A percentile compares a stretch with the other conserved stretches of the same genome.
phyloP scores from a whole-genome alignment of 2,888 invertebrate species.

The Heliconius ismenius region DNA sequence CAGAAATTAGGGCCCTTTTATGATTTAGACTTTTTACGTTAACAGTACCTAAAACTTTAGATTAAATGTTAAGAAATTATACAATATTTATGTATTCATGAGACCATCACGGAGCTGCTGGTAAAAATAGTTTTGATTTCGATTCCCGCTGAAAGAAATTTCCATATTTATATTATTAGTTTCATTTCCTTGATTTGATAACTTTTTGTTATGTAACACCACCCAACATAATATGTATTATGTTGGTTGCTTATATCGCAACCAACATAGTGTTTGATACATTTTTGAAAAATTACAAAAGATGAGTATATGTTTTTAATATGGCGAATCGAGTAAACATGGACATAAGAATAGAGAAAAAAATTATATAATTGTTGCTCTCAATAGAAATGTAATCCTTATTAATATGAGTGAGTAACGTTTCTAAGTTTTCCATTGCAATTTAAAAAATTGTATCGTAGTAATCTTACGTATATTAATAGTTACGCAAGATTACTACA shows the following conservation, averaged over 20 bases:
- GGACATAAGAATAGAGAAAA: too few species aligned
- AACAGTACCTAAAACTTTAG: too few species aligned
- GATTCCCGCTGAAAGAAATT: not conserved
- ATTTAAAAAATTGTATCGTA: not conserved
- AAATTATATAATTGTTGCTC: not conserved
- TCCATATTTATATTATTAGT: not conserved
- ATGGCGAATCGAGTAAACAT: too few species aligned
- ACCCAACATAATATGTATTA: too few species aligned
- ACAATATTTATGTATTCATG: not conserved
- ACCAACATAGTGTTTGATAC: too few species aligned
- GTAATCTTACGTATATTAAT: not conserved
- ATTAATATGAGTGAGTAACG: slow-evolving; percentile 4
- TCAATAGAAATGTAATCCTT: not conserved
- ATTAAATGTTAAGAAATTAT: too few species aligned
- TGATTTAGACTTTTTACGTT: not conserved
- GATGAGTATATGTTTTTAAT: too few species aligned
- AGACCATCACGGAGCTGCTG: not conserved
- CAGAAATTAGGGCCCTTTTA: not conserved
- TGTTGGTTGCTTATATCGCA: too few species aligned
- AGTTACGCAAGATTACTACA: not conserved
- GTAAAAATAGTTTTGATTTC: not conserved
- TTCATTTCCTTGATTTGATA: not conserved
- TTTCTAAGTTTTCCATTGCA: not conserved
- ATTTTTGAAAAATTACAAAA: too few species aligned
- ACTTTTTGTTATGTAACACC: not conserved